Evolutionary conservation across 2,888 invertebrate species (phyloP).

Genomic region (Cheilosia urbana): DNA sequence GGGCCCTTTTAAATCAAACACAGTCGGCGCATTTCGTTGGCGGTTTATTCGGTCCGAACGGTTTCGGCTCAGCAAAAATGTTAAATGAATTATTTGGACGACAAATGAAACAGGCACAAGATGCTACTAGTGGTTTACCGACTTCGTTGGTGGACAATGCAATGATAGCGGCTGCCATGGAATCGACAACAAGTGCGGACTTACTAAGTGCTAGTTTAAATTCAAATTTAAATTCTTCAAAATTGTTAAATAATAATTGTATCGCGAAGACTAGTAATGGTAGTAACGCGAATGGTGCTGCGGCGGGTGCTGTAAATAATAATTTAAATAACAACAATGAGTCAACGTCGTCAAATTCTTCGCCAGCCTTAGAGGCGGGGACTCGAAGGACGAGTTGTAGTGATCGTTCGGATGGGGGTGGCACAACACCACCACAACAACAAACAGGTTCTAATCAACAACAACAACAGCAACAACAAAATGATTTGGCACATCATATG

Average conservation of each 20-base stretch:
- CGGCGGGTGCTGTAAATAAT: conserved; percentile 44
- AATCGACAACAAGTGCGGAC: conserved; percentile 83
- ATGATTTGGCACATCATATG: conserved; percentile 91
- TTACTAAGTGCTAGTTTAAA: conserved; percentile 82
- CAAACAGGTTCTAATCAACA: conserved; percentile 65
- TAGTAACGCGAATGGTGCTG: conserved; percentile 28
- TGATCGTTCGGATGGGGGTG: conserved; percentile 84
- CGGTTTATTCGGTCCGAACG: conserved; percentile 92
- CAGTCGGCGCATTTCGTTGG: conserved; percentile 87
- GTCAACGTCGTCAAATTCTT: conserved; percentile 45
- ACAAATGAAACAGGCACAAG: conserved; percentile 89
- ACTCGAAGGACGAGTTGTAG: conserved; percentile 79
- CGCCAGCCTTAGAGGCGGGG: conserved; percentile 20
- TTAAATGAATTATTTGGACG: conserved; percentile 94
- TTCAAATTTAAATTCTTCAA: conserved; percentile 77
- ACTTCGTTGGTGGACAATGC: conserved; percentile 84
- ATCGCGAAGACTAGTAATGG: conserved; percentile 74
- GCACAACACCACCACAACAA: conserved; percentile 78
- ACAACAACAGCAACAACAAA: conserved; percentile 82
- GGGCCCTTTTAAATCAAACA: conserved; percentile 92
- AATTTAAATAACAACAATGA: conserved; percentile 76
- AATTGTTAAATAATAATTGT: conserved; percentile 78
- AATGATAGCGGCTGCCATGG: conserved; percentile 83
- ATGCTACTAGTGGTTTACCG: conserved; percentile 84
- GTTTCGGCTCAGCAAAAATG: conserved; percentile 95